phyloP scores from a whole-genome alignment of 2,797 vertebrate genomes.

The Aselliscus stoliczkanus region DNA sequence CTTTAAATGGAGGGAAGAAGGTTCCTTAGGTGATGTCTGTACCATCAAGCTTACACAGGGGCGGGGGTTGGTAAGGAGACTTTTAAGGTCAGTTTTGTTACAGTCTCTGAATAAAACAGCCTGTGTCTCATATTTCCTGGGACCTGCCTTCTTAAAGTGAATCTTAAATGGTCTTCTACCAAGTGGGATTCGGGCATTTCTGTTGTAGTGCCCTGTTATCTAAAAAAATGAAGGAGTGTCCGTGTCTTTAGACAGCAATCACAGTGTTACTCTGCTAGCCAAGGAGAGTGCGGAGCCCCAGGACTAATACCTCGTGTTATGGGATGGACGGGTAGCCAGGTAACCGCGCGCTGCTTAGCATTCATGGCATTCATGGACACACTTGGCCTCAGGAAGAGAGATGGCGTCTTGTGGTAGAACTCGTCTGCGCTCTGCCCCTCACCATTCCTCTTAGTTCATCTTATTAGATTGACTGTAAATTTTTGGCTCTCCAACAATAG shows the following conservation, averaged over 20 bases:
- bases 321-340: not conserved
- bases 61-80: not conserved
- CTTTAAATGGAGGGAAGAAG: not conserved
- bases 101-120: not conserved
- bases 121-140: not conserved
- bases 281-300: not conserved
- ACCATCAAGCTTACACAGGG: not conserved
- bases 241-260: not conserved
- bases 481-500: not conserved
- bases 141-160: not conserved
- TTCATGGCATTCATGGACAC: no score
- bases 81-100: not conserved
- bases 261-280: not conserved
- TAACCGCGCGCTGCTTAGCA: not conserved
- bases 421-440: not conserved
- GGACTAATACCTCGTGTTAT: not conserved
- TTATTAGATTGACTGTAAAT: not conserved
- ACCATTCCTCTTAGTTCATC: not conserved
- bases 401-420: rapidly evolving
- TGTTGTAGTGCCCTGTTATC: no score
- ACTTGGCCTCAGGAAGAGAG: not conserved
- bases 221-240: not conserved
- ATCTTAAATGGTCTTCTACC: not conserved
- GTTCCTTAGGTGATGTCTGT: not conserved
- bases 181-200: not conserved